Conservation (phyloP, 2,888 invertebrate genomes). For the Lepas anatifera region DNA sequence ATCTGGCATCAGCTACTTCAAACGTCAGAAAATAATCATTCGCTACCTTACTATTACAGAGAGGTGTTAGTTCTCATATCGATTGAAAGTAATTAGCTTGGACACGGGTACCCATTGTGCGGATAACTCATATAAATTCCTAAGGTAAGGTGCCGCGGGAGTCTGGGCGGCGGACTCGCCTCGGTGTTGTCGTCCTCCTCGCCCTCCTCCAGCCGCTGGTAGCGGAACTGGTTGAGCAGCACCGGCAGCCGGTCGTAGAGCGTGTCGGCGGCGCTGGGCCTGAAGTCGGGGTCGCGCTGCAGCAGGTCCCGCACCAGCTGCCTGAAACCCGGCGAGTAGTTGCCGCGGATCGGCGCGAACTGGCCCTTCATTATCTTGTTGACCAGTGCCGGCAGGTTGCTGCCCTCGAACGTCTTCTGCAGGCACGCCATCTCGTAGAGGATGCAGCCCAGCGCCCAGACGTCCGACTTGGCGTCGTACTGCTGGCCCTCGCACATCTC, state of each 20-base stretch:
- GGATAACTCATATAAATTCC: no score
- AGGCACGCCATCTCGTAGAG: constrained; percentile 60
- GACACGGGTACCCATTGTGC: no score
- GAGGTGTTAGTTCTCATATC: no score
- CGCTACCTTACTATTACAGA: no score
- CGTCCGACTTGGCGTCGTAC: constrained; percentile 62
- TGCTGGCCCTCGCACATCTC: constrained; percentile 65
- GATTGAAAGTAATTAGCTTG: no score
- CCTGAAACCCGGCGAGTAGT: constrained; percentile 50
- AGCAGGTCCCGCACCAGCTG: constrained; percentile 49
- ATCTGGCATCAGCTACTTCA: no score
- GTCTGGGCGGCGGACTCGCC: neutral
- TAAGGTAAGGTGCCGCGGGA: no score
- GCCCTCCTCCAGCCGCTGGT: constrained; percentile 19
- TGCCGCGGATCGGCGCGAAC: constrained; percentile 50
- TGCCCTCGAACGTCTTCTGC: constrained; percentile 57
- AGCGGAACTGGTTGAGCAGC: constrained; percentile 29
- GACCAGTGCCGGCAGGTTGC: constrained; percentile 56
- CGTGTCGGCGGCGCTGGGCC: constrained; percentile 51
- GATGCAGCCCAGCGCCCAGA: constrained; percentile 66
- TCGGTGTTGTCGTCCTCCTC: constrained; percentile 20
- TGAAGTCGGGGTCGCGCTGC: constrained; percentile 45
- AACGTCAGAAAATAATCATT: no score
- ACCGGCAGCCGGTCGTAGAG: constrained; percentile 42
- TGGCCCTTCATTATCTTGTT: constrained; percentile 59